phyloP scores from a whole-genome alignment of 2,797 vertebrate species.

The Silurus aristotelis region DNA sequence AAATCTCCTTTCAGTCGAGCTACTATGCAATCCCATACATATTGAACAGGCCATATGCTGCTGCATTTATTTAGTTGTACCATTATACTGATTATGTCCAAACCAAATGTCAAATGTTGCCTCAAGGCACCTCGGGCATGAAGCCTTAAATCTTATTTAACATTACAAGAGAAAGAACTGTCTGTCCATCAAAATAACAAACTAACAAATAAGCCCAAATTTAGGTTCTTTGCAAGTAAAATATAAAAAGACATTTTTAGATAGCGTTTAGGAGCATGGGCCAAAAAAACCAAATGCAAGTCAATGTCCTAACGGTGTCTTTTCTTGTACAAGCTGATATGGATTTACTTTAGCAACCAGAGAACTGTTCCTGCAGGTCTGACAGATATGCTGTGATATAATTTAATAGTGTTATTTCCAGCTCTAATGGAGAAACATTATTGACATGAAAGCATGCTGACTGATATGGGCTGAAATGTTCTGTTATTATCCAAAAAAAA shows the following conservation, averaged over 20 bases:
- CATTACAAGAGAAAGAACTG: neutral
- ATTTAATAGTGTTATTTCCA: slow-evolving; percentile 56
- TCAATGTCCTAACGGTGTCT: slow-evolving; percentile 4
- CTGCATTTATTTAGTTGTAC: neutral
- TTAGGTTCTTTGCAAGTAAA: neutral
- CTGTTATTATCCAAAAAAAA: slow-evolving; percentile 53
- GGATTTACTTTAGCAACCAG: slow-evolving; percentile 27
- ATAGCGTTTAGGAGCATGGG: neutral
- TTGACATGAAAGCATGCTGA: slow-evolving; percentile 52
- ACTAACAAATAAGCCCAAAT: slow-evolving; percentile 16
- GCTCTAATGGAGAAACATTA: slow-evolving; percentile 57
- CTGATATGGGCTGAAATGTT: slow-evolving; percentile 56
- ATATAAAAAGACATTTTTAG: slow-evolving; percentile 18
- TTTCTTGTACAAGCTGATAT: slow-evolving; percentile 26
- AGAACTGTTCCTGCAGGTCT: slow-evolving; percentile 9
- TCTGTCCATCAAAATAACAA: slow-evolving; percentile 10
- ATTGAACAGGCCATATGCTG: neutral
- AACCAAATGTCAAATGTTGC: slow-evolving; percentile 1
- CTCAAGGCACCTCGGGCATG: neutral
- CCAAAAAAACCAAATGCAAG: slow-evolving; percentile 29
- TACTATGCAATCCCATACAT: too few relatives aligned
- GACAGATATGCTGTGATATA: slow-evolving; percentile 42
- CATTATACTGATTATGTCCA: neutral
- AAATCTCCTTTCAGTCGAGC: neutral
- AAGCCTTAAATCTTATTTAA: neutral